Evolutionary conservation across 2,888 invertebrate species (phyloP).

Genomic region (Caradrina clavipalpis): DNA sequence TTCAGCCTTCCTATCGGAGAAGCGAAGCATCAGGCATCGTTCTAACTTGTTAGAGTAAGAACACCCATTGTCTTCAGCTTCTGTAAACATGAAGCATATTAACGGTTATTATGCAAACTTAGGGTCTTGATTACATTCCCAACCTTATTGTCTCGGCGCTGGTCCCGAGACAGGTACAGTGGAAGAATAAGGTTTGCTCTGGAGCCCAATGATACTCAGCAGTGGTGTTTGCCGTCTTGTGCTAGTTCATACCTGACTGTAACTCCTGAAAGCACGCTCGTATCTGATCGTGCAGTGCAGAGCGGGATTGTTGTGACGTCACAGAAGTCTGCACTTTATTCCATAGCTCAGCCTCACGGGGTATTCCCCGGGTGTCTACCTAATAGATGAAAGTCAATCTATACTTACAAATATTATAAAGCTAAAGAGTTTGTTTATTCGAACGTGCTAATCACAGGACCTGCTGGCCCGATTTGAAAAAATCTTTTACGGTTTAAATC

Average conservation of each 20-base stretch:
- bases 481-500: too few relatives aligned
- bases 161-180: too few relatives aligned
- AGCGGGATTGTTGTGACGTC: constrained; percentile 84
- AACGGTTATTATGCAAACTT: not conserved
- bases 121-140: too few relatives aligned
- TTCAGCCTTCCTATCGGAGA: constrained; percentile 77
- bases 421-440: too few relatives aligned
- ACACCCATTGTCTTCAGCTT: constrained; percentile 87
- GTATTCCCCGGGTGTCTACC: constrained; percentile 87
- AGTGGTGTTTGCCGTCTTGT: not conserved
- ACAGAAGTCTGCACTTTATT: constrained; percentile 81
- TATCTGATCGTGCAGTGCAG: constrained; percentile 81
- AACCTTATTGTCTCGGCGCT: too few relatives aligned
- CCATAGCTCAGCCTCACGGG: constrained; percentile 85
- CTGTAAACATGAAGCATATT: constrained; percentile 67
- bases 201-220: not conserved
- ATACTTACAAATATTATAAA: not conserved
- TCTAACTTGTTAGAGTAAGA: constrained; percentile 88
- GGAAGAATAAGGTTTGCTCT: too few relatives aligned
- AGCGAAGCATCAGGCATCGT: constrained; percentile 84
- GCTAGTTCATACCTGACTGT: constrained; percentile 77
- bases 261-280: constrained; percentile 86
- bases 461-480: too few relatives aligned
- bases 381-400: constrained; percentile 52
- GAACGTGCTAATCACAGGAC: too few relatives aligned